phyloP scores from a whole-genome alignment of 2,113 vertebrate genomes.

The Caracal caracal region DNA sequence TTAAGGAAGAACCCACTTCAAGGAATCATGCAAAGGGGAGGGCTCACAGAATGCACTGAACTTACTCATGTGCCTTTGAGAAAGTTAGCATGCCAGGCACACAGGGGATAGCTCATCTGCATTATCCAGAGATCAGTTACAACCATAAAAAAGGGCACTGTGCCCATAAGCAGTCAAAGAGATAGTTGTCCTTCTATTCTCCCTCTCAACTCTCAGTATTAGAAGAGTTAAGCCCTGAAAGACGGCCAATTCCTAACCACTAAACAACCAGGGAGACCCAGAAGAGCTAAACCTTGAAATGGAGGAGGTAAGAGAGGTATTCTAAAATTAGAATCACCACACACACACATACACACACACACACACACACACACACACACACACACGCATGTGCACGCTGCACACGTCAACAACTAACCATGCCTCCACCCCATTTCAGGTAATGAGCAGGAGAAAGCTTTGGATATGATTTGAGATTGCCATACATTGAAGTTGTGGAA shows the following conservation, averaged over 20 bases:
- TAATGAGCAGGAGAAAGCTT: not conserved
- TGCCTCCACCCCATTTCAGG: not conserved
- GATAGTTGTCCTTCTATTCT: not conserved
- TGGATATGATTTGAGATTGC: not conserved
- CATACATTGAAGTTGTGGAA: not conserved
- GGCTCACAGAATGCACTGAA: not conserved
- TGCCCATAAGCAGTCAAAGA: not conserved
- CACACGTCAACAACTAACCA: not conserved
- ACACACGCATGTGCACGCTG: not conserved
- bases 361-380: not conserved
- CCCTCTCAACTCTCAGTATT: not conserved
- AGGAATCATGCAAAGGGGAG: not conserved
- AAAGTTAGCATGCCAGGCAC: not conserved
- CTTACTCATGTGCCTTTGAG: not conserved
- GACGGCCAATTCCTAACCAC: not conserved
- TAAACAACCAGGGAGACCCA: not conserved
- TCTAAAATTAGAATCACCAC: not conserved
- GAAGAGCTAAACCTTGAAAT: constrained; percentile 10
- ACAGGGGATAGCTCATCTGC: not conserved
- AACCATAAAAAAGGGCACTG: not conserved
- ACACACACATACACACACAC: not conserved
- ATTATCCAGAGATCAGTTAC: not conserved
- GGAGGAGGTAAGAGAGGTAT: not conserved
- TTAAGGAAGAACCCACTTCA: not conserved
- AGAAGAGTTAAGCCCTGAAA: not conserved